A percentile compares a stretch with the other conserved stretches of the same genome.
These are phyloP conservation scores for Eurypyga helias DNA, from an alignment of 2,113 vertebrate genomes.

Conservation along the genomic window DNA sequence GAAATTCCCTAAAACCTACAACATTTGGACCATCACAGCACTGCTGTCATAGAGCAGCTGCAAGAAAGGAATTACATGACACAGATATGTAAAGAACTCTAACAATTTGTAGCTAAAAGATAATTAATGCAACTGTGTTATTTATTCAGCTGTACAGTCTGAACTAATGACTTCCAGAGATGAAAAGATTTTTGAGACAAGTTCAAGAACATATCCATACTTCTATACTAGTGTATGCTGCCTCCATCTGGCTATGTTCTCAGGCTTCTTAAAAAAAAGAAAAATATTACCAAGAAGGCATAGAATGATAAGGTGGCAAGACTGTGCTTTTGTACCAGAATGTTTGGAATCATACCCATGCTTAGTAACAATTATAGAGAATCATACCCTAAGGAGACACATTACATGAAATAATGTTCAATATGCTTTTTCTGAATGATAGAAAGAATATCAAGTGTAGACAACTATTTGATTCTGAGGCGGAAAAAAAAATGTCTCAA, in stretches of 20 bases:
- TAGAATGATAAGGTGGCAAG: not conserved
- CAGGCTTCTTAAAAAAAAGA: not conserved
- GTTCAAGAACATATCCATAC: not conserved
- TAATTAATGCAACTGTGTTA: not conserved
- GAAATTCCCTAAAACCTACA: not conserved
- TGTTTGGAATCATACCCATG: not conserved
- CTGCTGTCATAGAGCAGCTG: not conserved
- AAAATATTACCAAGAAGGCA: not conserved
- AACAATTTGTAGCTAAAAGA: not conserved
- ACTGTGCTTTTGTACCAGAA: not conserved
- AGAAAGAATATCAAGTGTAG: not conserved
- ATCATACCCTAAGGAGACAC: not conserved
- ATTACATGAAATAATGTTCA: not conserved
- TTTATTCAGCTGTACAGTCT: not conserved
- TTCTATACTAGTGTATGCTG: not conserved
- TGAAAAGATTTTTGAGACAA: not conserved
- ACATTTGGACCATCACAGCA: not conserved
- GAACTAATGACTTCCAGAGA: not conserved
- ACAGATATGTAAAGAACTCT: not conserved
- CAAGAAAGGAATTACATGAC: not conserved
- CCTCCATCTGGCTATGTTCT: not conserved
- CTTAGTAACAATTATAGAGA: not conserved
- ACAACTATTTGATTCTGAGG: not conserved
- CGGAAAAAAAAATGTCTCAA: not conserved
- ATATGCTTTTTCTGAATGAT: not conserved